phyloP scores from a whole-genome alignment of 2,113 vertebrate genomes.

The Dendrocopos noguchii region DNA sequence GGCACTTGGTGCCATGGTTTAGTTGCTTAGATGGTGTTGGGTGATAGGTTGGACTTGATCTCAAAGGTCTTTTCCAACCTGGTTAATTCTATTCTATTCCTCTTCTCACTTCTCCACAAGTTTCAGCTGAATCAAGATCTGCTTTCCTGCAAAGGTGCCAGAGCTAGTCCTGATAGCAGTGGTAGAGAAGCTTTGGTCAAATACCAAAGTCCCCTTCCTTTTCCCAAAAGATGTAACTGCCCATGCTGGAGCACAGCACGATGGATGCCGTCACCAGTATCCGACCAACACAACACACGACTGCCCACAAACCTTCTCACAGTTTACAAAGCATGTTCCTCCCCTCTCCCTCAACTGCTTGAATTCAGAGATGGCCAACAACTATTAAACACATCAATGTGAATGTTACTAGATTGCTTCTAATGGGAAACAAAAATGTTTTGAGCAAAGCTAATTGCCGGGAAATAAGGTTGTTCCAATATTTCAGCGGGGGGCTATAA shows the following conservation, averaged over 20 bases:
- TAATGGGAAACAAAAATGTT: conserved; percentile 71
- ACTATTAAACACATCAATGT: conserved; percentile 40
- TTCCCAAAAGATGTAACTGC: background rate
- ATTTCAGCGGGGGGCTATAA: conserved; percentile 61
- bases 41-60: no score
- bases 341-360: background rate
- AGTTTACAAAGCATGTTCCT: background rate
- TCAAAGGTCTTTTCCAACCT: no score
- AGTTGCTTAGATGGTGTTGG: no score
- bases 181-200: background rate
- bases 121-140: background rate
- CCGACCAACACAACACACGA: background rate
- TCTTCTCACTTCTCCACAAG: background rate
- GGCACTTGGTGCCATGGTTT: no score
- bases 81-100: background rate
- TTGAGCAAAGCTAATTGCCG: conserved; percentile 65
- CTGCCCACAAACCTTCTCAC: background rate
- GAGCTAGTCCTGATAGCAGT: background rate
- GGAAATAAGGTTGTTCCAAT: conserved; percentile 68
- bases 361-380: conserved; percentile 35
- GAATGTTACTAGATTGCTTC: conserved; percentile 54
- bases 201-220: background rate
- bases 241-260: background rate
- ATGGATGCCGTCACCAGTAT: background rate
- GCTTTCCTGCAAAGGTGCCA: background rate